Conservation (phyloP, 2,888 invertebrate genomes). For the Apotomis turbidana region DNA sequence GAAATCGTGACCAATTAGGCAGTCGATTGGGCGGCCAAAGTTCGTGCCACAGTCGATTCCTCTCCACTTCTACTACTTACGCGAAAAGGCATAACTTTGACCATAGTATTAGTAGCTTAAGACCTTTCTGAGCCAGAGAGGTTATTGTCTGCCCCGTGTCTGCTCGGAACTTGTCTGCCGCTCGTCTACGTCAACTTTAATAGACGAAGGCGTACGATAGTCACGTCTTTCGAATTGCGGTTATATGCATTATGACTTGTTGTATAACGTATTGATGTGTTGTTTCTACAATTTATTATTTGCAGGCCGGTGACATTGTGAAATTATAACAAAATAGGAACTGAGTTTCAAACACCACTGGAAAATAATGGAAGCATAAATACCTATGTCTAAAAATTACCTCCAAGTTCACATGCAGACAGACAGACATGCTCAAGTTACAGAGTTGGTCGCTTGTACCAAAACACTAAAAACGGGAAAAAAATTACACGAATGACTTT, state of each 20-base stretch:
- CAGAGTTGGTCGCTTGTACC: no score
- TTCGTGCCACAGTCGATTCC: background rate
- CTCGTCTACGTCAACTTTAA: constrained; percentile 15
- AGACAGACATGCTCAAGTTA: no score
- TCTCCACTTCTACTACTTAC: background rate
- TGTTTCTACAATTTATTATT: no score
- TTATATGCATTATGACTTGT: background rate
- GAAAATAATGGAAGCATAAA: no score
- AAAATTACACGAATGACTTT: no score
- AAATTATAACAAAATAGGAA: no score
- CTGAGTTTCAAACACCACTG: no score
- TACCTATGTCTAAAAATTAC: no score
- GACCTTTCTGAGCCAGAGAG: background rate
- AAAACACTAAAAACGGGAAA: no score
- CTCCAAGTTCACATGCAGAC: no score
- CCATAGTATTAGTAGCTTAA: background rate
- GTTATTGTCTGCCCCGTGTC: background rate
- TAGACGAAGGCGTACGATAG: background rate
- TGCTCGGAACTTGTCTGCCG: background rate
- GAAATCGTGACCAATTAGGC: constrained; percentile 16
- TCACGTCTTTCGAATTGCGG: background rate
- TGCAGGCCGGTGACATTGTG: no score
- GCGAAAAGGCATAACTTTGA: background rate
- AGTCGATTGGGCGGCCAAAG: constrained; percentile 2
- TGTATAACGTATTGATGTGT: no score